phyloP scores from a whole-genome alignment of 2,888 invertebrate genomes.

The Colostygia pectinataria region DNA sequence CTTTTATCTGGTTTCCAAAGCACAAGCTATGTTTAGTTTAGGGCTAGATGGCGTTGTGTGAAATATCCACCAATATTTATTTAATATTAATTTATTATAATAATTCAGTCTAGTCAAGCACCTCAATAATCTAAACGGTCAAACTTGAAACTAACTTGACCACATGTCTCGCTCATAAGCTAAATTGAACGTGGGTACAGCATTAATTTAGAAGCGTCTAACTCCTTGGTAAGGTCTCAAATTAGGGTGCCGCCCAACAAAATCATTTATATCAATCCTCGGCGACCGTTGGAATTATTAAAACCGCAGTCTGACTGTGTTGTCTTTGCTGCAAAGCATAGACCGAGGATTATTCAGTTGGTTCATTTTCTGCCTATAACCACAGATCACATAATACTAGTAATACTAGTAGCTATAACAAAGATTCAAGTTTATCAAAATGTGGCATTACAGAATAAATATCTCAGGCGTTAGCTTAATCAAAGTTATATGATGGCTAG shows the following conservation, averaged over 20 bases:
- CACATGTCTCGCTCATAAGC: conserved; percentile 31
- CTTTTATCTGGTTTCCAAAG: too few species aligned
- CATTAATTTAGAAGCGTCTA: conserved; percentile 45
- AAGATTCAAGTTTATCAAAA: too few species aligned
- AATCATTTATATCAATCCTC: conserved; percentile 68
- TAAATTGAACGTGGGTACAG: conserved; percentile 32
- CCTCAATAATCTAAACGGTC: conserved; percentile 31
- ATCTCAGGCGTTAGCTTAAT: too few species aligned
- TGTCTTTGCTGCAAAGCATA: conserved; percentile 16
- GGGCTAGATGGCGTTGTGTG: too few species aligned
- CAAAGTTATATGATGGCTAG: too few species aligned
- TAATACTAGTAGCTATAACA: too few species aligned
- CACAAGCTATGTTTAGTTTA: too few species aligned
- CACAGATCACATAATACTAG: too few species aligned
- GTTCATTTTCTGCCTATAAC: too few species aligned
- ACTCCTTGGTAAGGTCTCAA: conserved; percentile 31
- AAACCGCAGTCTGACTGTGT: conserved; percentile 63
- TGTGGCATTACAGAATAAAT: too few species aligned
- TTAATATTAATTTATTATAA: too few species aligned
- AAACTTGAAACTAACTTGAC: conserved; percentile 34
- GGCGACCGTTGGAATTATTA: conserved; percentile 64
- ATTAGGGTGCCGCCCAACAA: conserved; percentile 51
- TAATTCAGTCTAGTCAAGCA: conserved; percentile 7
- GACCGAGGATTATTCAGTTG: background rate
- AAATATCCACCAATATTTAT: too few species aligned